Base-by-base conservation (phyloP, 2,888 invertebrate genomes). In the Luperina testacea region DNA sequence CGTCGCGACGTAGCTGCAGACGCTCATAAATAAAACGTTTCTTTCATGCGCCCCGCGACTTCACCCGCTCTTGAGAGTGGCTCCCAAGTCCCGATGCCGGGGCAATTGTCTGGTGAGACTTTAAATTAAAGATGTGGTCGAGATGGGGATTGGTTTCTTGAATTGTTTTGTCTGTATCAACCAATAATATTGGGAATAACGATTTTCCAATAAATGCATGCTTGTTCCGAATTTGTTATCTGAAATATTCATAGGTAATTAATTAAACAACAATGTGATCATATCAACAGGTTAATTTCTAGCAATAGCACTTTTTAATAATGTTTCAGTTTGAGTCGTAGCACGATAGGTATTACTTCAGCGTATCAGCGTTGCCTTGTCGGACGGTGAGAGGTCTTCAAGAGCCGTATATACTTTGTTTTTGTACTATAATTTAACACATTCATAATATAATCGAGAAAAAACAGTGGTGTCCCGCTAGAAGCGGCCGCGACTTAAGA, bases 11-110 rank as follows among this genome's bases (percentile, higher is more conserved):
- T 51, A 11, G 72, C 59, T 61, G 59, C 84, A 87, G 84, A 87
- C 87, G 74, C 80, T 85, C 84, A 85, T 87, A 85, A 85, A 85
- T 85, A 85, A 85, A 87, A 59, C 80, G 75, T 69, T 83, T 80
- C 77, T 75, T 80, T 51, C 65, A 64, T 59, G 64, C n/a, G 17
- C 27, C 32, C 42, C 76, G 74, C 69, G 74, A 75, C 69, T 75
- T 59, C 71, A 11, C 70, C 27, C 53, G 71, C 59, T 78, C 67
- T 51, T 17, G 59, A 65, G 70, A 79, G 75, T 81, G 70, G 72
- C 68, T 72, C 70, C 67, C 72, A 65, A 72, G 74, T 72, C 61
- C 57, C 77, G 48, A 61, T 67, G 72, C 45, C 51, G n/a, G 38
- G 32, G 68, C 61, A 51, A 83, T 77, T 75, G 84, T 80, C 80